Evolutionary conservation across 2,797 vertebrate species (phyloP), one percentile per base, ranked within the genome.

Genomic region (Gymnocypris eckloni): DNA sequence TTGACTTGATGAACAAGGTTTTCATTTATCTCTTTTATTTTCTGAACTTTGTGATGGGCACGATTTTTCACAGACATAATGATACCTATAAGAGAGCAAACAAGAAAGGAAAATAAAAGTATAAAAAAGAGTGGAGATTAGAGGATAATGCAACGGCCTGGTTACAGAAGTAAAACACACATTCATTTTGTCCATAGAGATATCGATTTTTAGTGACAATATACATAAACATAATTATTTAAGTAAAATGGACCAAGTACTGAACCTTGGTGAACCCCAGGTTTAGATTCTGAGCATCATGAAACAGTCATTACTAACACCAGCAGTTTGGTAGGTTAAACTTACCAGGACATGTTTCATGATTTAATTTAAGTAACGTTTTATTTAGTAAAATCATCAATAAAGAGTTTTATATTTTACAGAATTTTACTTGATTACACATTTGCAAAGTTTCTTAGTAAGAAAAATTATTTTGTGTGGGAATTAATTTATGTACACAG

Each of bases 31-130:
- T 95, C 95, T 91, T 96, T 98, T 82, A 99, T 90, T 90, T 96
- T 96, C 85, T 97, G 89, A 18, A 98, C 86, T 86, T 93, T 95
- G 88, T 97, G 95, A 86, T 97, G 92, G 0, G 97, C 96, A 4
- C 96, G 96, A 1, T 94, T 97, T 94, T 99, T 97, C 61, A 99
- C 95, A 0, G 98, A 98, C 81, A 99, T 82, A 80, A 99, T 93
- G 20, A 99, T 97, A 20, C 98, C 98, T 99, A 92, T 9, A 90
- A 81, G 84, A 88, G 8, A 87, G n/a, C 41, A 61, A 92, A 50
- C 54, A n/a, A 20, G 16, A 13, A 41, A 37, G 25, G 67, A 22
- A 22, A 78, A 16, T 10, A 61, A 43, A 13, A 37, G 20, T 7
- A 50, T 1, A 13, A 33, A 33, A 33, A 33, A n/a, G 13, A 28